Conservation (phyloP, 2,797 vertebrate genomes). For the Acipenser oxyrinchus region DNA sequence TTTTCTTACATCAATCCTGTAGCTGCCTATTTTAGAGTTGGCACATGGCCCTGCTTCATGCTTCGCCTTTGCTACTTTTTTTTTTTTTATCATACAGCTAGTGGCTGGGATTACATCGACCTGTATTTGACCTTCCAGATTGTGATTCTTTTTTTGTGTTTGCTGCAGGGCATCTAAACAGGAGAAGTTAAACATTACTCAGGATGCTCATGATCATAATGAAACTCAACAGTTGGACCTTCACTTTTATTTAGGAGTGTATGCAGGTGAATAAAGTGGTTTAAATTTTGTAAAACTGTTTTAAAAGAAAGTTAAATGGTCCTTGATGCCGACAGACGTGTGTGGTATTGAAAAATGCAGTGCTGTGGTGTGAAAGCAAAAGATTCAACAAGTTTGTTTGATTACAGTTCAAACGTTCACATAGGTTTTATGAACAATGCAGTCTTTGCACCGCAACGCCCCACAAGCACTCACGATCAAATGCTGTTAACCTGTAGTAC, state of each 20-base stretch:
- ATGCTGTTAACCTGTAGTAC: too few relatives aligned
- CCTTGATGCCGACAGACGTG: too few relatives aligned
- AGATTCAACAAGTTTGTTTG: too few relatives aligned
- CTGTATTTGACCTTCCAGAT: neutral
- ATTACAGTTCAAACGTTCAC: too few relatives aligned
- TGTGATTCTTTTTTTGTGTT: slow-evolving; percentile 39
- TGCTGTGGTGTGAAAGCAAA: too few relatives aligned
- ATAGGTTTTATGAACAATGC: too few relatives aligned
- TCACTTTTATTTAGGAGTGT: slow-evolving; percentile 50
- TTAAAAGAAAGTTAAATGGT: too few relatives aligned
- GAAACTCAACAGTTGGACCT: slow-evolving; percentile 36
- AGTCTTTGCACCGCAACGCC: too few relatives aligned
- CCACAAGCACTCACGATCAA: too few relatives aligned
- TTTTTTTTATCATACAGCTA: slow-evolving; percentile 3
- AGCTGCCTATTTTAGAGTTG: neutral
- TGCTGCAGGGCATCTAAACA: slow-evolving; percentile 53
- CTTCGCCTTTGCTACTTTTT: neutral
- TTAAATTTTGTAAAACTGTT: too few relatives aligned
- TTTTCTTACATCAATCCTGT: neutral
- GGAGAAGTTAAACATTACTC: slow-evolving; percentile 38
- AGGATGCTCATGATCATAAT: slow-evolving; percentile 17
- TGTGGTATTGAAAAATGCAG: too few relatives aligned
- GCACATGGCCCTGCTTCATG: neutral
- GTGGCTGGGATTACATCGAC: slow-evolving; percentile 22
- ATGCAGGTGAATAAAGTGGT: slow-evolving; percentile 40